These are phyloP conservation scores for Zoanthus sociatus DNA, from an alignment of 92 coral and sea anemone genomes.

Conservation along the genomic window DNA sequence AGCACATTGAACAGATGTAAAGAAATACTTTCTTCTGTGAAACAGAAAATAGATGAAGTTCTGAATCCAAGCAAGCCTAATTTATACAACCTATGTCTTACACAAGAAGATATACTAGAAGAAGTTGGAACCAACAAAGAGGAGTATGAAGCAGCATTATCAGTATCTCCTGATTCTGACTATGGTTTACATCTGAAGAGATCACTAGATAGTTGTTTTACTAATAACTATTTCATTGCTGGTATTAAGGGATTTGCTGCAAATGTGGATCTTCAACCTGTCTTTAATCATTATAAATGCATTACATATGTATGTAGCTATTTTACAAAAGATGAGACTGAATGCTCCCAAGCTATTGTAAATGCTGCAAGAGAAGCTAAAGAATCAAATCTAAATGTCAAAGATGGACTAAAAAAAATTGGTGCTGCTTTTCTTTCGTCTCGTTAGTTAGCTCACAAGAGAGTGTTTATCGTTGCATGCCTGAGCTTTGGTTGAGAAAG, in stretches of 20 bases:
- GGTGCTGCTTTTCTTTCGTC: constrained; percentile 15
- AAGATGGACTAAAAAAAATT: constrained; percentile 8
- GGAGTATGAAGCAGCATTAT: constrained; percentile 17
- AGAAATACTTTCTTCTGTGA: constrained; percentile 46
- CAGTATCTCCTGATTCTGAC: constrained; percentile 17
- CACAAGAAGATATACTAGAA: constrained; percentile 15
- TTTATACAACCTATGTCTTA: constrained; percentile 6
- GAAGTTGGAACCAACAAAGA: constrained; percentile 17
- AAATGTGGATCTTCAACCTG: constrained; percentile 17
- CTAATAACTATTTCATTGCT: constrained; percentile 12
- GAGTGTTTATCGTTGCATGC: constrained; percentile 15
- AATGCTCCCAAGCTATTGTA: constrained; percentile 17
- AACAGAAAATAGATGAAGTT: constrained; percentile 77
- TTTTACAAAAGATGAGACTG: constrained; percentile 15
- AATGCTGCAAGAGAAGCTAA: constrained; percentile 17
- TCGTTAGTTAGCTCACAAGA: constrained; percentile 9
- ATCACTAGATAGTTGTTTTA: constrained; percentile 14
- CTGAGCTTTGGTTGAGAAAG: constrained; percentile 15
- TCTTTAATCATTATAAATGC: constrained; percentile 14
- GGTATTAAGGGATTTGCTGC: constrained; percentile 17
- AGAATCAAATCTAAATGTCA: constrained; percentile 6
- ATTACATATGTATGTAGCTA: constrained; percentile 12
- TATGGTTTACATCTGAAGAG: constrained; percentile 16
- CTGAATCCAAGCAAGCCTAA: constrained; percentile 59
- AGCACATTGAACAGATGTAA: constrained; percentile 13